Evolutionary conservation across 2,888 invertebrate species (phyloP).

Genomic region (Tipula lateralis): DNA sequence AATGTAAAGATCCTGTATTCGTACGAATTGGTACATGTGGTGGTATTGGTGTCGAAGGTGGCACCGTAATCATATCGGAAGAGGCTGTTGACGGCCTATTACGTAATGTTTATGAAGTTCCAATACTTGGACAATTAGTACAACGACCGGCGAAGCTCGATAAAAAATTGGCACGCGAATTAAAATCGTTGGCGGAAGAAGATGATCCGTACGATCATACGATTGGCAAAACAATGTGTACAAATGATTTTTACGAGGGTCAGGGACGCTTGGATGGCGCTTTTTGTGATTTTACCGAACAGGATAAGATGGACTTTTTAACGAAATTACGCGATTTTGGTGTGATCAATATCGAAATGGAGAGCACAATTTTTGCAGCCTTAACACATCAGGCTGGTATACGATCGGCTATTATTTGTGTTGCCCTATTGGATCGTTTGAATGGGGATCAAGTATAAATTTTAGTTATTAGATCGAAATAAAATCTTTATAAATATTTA

Average conservation of each 20-base stretch:
- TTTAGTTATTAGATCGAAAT: neutral
- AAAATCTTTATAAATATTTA: neutral
- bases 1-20: conserved; percentile 81
- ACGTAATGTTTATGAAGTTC: conserved; percentile 74
- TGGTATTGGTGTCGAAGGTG: conserved; percentile 86
- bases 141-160: conserved; percentile 81
- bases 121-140: conserved; percentile 76
- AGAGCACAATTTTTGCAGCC: conserved; percentile 88
- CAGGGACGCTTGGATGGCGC: conserved; percentile 95
- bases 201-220: conserved; percentile 84
- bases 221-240: conserved; percentile 91
- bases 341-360: conserved; percentile 97
- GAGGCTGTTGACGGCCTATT: conserved; percentile 86
- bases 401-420: conserved; percentile 89
- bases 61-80: conserved; percentile 89
- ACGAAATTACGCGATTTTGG: conserved; percentile 68
- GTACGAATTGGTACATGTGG: conserved; percentile 93
- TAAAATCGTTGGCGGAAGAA: conserved; percentile 65
- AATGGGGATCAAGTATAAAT: conserved; percentile 74
- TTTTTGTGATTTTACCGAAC: conserved; percentile 87
- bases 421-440: conserved; percentile 83
- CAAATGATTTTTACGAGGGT: conserved; percentile 97
- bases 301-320: conserved; percentile 87
- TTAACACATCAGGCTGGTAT: conserved; percentile 90
- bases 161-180: conserved; percentile 69